phyloP scores from a whole-genome alignment of 53 echinoderm and acorn worm genomes.

The Temnopleurus reevesii region DNA sequence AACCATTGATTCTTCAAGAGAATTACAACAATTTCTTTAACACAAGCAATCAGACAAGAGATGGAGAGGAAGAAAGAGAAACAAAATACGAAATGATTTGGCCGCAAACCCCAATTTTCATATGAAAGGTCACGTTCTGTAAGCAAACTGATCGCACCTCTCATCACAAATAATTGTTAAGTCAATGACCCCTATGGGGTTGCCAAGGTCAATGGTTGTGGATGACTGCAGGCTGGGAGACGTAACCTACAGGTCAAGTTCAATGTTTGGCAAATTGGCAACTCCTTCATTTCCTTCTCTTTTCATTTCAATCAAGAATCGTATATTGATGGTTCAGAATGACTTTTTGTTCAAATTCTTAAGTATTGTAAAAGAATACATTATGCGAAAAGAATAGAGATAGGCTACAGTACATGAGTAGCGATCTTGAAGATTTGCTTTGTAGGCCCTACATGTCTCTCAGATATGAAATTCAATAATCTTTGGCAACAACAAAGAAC shows the following conservation, averaged over 20 bases:
- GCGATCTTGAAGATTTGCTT: too few species aligned
- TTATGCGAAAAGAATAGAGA: too few species aligned
- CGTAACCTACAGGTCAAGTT: slow-evolving; percentile 42
- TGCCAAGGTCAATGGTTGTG: slow-evolving; percentile 48
- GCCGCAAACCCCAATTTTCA: slow-evolving; percentile 8
- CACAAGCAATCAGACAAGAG: not conserved
- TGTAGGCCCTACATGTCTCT: too few species aligned
- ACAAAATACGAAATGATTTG: not conserved
- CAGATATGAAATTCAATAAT: too few species aligned
- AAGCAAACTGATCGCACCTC: slow-evolving; percentile 10
- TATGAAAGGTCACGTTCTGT: slow-evolving; percentile 23
- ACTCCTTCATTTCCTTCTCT: not conserved
- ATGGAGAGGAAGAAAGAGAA: not conserved
- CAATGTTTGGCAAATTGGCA: not conserved
- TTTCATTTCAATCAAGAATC: not conserved
- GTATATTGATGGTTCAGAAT: too few species aligned
- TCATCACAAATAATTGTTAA: slow-evolving; percentile 53
- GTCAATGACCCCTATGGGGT: slow-evolving; percentile 56
- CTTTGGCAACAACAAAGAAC: too few species aligned
- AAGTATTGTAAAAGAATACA: too few species aligned
- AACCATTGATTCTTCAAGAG: too few species aligned
- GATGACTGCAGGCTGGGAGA: slow-evolving; percentile 41
- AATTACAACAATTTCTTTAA: not conserved
- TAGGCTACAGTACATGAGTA: too few species aligned
- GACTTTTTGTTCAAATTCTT: too few species aligned